Base-by-base conservation (phyloP, 2,888 invertebrate species). In the Brenthis daphne region DNA sequence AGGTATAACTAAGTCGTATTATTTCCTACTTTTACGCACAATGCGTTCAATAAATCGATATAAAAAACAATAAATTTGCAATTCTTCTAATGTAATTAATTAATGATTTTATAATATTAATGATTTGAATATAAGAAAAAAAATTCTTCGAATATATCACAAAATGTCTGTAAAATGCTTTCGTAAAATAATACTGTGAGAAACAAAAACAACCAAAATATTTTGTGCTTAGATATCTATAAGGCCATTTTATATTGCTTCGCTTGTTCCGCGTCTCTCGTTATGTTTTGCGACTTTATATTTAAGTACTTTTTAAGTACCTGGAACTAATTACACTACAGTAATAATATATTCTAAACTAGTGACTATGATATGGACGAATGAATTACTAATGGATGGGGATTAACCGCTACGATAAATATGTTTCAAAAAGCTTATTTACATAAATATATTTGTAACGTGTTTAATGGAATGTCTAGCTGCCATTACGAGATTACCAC, bases 331-430 rank as follows among this genome's bases (percentile, higher is more conserved):
- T 78, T 79, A 75, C 79, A 83, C 82, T 78, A 43, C 71, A 75
- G 74, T 57, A 76, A 65, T 74, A 75, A 77, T 80, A 69, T 76
- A 82, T 77, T 77, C 80, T 86, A 88, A 57, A 76, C 90, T 91
- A 92, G 82, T 92, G 92, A 92, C 92, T 92, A 91, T 82, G 84
- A 86, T 86, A 89, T 91, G 92, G 92, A 92, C 92, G 92, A 89
- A 91, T 89, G 86, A 80, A 81, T 78, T 76, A 71, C 72, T 67
- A 68, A 68, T 67, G 73, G 66, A 74, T 68, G 70, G 71, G 63
- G 68, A 69, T 68, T 75, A 75, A 67, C 65, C 70, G 68, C 66
- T 65, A 66, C 20, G 64, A 73, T 68, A 68, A 68, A 66, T 68
- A 70, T 33, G 61, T 67, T 61, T 55, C 55, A 61, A 67, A 67